These are phyloP conservation scores for Limnephilus lunatus DNA, from an alignment of 2,888 invertebrate genomes.

Conservation along the genomic window DNA sequence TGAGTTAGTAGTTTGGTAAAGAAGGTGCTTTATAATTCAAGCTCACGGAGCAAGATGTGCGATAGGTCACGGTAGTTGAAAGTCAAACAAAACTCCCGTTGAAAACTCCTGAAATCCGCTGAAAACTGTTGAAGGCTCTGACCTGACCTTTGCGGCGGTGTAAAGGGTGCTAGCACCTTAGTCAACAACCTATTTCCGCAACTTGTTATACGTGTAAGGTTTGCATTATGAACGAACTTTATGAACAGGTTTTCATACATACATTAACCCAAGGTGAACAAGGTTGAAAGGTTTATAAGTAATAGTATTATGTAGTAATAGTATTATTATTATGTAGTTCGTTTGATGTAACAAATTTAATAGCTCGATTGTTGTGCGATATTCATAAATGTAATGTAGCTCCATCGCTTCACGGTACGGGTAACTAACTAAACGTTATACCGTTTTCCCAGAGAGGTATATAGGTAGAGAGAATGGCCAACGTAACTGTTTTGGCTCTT, in stretches of 20 bases:
- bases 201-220: neutral
- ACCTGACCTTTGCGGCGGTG: neutral
- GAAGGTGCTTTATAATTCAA: constrained; percentile 3
- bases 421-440: neutral
- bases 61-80: constrained; percentile 56
- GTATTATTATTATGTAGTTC: neutral
- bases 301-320: neutral
- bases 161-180: neutral
- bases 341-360: neutral
- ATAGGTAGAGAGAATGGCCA: neutral
- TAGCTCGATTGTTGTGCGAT: neutral
- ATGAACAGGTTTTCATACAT: neutral
- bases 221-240: neutral
- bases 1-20: neutral
- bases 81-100: constrained; percentile 52
- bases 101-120: neutral
- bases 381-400: neutral
- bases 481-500: neutral
- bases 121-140: constrained; percentile 8
- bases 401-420: too few species aligned
- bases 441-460: neutral
- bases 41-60: constrained; percentile 38
- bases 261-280: neutral
- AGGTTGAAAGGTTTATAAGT: neutral
- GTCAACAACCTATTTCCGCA: neutral